Percentiles rank a stretch among this genome's conserved stretches.
These are phyloP conservation scores for Sebastes goodei DNA, from an alignment of 2,797 vertebrate genomes.

Conservation along the genomic window DNA sequence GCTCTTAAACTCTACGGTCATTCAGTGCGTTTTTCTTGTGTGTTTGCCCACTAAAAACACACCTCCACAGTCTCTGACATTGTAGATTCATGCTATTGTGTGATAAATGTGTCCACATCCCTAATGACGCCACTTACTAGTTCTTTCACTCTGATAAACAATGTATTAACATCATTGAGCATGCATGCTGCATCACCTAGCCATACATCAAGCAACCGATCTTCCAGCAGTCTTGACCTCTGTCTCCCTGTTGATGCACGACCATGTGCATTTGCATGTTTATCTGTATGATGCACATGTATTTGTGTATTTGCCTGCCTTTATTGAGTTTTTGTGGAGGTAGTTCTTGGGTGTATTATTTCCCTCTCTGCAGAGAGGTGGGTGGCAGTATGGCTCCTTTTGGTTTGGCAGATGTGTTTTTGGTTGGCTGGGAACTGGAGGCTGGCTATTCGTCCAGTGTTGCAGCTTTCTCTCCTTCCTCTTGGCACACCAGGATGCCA, in stretches of 20 bases:
- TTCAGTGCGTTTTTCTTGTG: neutral
- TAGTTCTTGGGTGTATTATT: conserved; percentile 13
- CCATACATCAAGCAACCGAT: conserved; percentile 45
- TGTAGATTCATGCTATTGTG: neutral
- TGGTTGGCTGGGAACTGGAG: conserved; percentile 19
- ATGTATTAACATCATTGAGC: conserved; percentile 30
- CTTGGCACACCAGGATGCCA: conserved; percentile 43
- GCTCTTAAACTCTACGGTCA: neutral
- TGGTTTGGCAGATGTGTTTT: conserved; percentile 43
- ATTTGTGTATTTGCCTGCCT: neutral
- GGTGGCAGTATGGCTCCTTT: conserved; percentile 23
- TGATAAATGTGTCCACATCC: conserved; percentile 30
- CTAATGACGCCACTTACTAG: conserved; percentile 20
- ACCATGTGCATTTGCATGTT: conserved; percentile 1
- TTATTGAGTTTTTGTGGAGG: conserved; percentile 8
- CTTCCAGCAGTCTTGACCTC: conserved; percentile 18
- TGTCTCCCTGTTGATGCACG: neutral
- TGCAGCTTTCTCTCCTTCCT: conserved; percentile 26
- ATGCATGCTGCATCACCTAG: conserved; percentile 25
- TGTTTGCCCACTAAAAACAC: conserved; percentile 9
- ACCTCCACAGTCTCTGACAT: neutral
- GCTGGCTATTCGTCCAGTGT: conserved; percentile 26
- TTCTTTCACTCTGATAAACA: conserved; percentile 27
- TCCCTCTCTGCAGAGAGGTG: conserved; percentile 23
- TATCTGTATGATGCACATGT: neutral